Base-by-base conservation (phyloP, 2,888 invertebrate species). In the Arge pagana region DNA sequence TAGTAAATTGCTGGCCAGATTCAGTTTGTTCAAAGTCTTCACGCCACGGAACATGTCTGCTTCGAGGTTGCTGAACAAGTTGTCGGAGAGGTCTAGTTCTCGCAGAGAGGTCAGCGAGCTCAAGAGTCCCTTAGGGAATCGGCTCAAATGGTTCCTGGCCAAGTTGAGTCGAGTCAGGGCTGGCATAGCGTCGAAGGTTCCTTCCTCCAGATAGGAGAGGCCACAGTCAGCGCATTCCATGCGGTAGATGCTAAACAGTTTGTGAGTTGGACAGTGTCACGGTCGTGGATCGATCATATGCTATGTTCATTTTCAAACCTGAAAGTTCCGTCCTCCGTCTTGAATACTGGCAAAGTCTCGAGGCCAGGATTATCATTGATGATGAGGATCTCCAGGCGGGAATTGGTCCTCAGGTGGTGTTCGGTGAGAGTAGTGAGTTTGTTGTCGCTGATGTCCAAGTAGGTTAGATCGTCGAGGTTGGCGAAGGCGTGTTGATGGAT, bases 171-270 rank as follows among this genome's bases (percentile, higher is more conserved):
- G 83, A 2, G 84, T 81, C 60, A 91, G 71, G 28, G 85, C 85
- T 1, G 87, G 85, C 83, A 91, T 88, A 2, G 86, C 83, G 59
- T 83, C 82, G 67, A 91, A 85, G 0, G 86, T 85, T 58, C 83
- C 82, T 58, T 83, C 82, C 36, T 81, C 81, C 49, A 87, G 77
- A 53, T 80, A 80, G 41, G 82, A 81, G 15, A 91, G 80, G 7
- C 85, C 86, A 68, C 90, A 91, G 68, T 86, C 83, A 3, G 87
- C 85, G 15, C 89, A 85, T 60, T 90, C 90, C 65, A 91, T 84
- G 35, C 82, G 80, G 69, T 85, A 85, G 53, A 87, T 82, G 57
- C 83, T 84, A 65, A 83, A 85, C 65, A 81, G 79, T 7, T 26
- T 1, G 24, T n/a, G n/a, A n/a, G n/a, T n/a, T n/a, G n/a, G n/a